Conservation (phyloP, 2,113 vertebrate species). For the Erpornis zantholeuca region DNA sequence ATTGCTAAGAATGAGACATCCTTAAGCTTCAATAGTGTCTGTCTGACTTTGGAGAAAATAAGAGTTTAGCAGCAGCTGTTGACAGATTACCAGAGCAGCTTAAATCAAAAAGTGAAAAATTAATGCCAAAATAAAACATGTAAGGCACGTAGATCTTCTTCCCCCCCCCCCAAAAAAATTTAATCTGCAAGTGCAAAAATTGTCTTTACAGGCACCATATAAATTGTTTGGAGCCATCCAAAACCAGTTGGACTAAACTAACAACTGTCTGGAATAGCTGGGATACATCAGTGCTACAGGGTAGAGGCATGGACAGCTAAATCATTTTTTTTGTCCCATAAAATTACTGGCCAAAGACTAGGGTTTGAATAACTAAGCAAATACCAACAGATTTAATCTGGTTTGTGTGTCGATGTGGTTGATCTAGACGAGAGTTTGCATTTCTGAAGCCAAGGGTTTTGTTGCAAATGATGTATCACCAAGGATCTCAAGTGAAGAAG, state of each 20-base stretch:
- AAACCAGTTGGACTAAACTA: background rate
- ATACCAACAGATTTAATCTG: background rate
- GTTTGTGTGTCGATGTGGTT: background rate
- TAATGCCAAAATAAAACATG: rapidly evolving
- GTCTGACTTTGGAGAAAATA: background rate
- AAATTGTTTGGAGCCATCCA: background rate
- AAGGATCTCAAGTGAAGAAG: background rate
- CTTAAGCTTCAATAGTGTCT: background rate
- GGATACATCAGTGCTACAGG: background rate
- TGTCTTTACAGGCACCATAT: background rate
- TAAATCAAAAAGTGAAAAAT: background rate
- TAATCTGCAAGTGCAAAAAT: background rate
- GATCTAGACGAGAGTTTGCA: background rate
- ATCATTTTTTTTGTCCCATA: background rate
- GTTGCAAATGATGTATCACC: background rate
- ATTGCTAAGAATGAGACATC: background rate
- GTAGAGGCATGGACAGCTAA: background rate
- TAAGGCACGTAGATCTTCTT: background rate
- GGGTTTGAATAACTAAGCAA: background rate
- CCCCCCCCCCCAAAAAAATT: background rate
- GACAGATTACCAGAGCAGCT: background rate
- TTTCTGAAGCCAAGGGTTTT: background rate
- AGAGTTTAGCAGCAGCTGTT: background rate
- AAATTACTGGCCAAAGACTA: background rate
- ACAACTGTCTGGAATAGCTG: background rate